These are phyloP conservation scores for Pseudopipra pipra DNA, from an alignment of 2,113 vertebrate genomes.

Conservation along the genomic window DNA sequence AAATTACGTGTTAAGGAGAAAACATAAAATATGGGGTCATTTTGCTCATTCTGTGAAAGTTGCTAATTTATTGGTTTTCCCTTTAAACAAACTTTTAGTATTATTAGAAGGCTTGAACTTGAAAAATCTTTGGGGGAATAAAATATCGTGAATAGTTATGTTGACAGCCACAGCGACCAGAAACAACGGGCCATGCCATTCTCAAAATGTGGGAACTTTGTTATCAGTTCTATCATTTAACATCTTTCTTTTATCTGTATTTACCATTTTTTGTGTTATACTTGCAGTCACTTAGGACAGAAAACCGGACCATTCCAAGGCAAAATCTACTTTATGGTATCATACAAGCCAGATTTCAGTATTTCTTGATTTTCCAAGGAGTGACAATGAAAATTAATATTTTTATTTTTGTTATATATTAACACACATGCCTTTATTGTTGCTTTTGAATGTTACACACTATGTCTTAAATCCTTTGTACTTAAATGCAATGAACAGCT, in stretches of 20 bases:
- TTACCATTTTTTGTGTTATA: neutral
- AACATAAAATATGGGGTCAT: neutral
- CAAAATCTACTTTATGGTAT: neutral
- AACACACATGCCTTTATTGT: neutral
- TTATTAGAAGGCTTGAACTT: neutral
- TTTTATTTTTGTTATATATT: neutral
- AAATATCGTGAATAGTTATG: neutral
- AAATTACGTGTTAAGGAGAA: neutral
- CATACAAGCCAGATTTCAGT: neutral
- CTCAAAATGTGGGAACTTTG: neutral
- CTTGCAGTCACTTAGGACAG: neutral
- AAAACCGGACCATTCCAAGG: neutral
- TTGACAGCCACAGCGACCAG: neutral
- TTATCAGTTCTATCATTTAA: neutral
- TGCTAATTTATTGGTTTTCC: accelerated
- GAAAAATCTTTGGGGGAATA: neutral
- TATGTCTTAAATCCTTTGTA: neutral
- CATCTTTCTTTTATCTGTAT: neutral
- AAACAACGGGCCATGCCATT: neutral
- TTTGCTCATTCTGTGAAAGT: neutral
- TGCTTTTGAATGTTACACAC: neutral
- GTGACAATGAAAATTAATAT: neutral
- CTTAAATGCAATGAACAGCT: neutral
- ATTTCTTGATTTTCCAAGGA: neutral
- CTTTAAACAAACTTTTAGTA: neutral